Base-by-base conservation (phyloP, 2,797 vertebrate species). In the Linurgus olivaceus region DNA sequence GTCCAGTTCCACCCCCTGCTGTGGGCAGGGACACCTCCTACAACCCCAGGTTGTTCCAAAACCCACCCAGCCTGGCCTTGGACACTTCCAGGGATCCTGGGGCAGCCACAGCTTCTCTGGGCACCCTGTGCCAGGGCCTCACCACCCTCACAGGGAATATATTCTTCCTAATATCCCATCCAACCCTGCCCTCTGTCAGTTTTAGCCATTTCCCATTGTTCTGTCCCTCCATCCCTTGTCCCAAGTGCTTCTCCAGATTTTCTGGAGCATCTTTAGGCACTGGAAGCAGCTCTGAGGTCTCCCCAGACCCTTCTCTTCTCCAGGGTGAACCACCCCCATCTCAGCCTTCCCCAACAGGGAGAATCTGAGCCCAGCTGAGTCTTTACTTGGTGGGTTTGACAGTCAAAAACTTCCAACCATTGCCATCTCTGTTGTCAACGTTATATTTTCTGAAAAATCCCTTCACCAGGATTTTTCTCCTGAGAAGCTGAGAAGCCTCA, bases 61-160 rank as follows among this genome's bases (percentile, higher is more conserved):
- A 0, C 7, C 24, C 2, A 3, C 45, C 37, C 86, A 75, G 0
- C 28, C 20, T 51, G 37, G 37, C 11, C n/a, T 51, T 50, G 63
- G 6, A 19, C 17, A 57, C 8, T 70, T 26, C 14, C 44, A 76
- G 35, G 23, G 29, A 45, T 26, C 24, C 55, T 37, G 40, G 0
- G 13, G 17, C 28, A 50, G 28, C 50, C 78, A 33, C 86, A 70
- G 28, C 13, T 50, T 9, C 48, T 57, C 37, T 37, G n/a, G 19
- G 4, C 4, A 62, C 0, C 4, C 12, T 37, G 10, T 81, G 25
- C 35, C 40, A 68, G 35, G 23, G 16, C 2, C 9, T 55, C 5
- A 0, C 6, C 28, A 62, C 19, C 6, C 4, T 63, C 19, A 38
- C 1, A 33, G 42, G 9, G 6, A 25, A 62, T 37, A 44, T 29